Percentiles rank a stretch among this genome's conserved stretches.
Conservation (phyloP, 1,140 invertebrate species). For the Drosophila gunungcola region DNA sequence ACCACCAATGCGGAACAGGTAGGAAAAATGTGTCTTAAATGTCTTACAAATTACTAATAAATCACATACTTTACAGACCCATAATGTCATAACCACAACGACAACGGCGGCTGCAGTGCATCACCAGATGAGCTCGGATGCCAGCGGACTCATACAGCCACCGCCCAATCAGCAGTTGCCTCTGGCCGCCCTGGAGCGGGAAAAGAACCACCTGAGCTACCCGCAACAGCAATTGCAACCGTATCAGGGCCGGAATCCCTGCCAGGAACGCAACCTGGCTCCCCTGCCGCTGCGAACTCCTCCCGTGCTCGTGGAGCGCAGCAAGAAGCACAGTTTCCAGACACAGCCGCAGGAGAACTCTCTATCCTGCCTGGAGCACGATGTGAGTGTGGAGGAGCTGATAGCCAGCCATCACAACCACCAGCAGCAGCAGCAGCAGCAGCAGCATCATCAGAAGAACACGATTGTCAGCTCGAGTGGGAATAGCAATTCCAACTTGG, state of each 20-base stretch:
- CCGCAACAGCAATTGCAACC: conserved; percentile 88
- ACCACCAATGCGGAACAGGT: conserved; percentile 27
- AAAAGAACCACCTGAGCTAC: conserved; percentile 81
- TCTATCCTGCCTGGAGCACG: conserved; percentile 80
- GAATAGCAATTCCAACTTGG: conserved; percentile 53
- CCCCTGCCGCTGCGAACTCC: conserved; percentile 86
- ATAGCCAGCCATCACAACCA: conserved; percentile 58
- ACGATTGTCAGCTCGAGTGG: conserved; percentile 23
- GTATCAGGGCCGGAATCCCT: conserved; percentile 95
- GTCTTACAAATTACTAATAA: background rate
- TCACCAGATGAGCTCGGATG: conserved; percentile 58
- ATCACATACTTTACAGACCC: background rate
- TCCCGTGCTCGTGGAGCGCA: conserved; percentile 90
- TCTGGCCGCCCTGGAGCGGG: conserved; percentile 36
- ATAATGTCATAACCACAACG: conserved; percentile 47
- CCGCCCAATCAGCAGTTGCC: conserved; percentile 77
- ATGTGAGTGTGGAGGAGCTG: conserved; percentile 81
- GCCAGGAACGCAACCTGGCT: conserved; percentile 93
- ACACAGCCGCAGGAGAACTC: conserved; percentile 70
- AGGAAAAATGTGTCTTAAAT: no score
- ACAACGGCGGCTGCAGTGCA: conserved; percentile 65
- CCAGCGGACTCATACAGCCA: conserved; percentile 65
- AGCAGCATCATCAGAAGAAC: conserved; percentile 57
- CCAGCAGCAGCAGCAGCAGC: conserved; percentile 48
- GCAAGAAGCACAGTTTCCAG: conserved; percentile 85